Percentiles rank a stretch among this genome's conserved stretches.
Conservation (phyloP, 1,140 invertebrate genomes). For the Lucilia sericata region DNA sequence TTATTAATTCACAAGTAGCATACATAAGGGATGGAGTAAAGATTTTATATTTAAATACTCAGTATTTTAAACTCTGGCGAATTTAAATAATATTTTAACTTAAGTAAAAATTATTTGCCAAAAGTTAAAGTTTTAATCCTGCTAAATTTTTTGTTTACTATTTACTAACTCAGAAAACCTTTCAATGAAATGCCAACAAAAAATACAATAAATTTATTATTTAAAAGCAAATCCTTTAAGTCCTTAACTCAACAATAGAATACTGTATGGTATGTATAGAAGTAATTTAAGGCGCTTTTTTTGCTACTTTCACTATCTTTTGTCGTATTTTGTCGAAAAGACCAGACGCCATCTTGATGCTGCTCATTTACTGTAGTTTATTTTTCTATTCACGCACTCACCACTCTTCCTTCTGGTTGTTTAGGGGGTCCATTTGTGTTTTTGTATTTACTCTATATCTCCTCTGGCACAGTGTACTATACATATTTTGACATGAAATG, state of each 20-base stretch:
- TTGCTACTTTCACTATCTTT: not conserved
- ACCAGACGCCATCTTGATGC: constrained; percentile 13
- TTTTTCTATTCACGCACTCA: not conserved
- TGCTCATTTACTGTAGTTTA: not conserved
- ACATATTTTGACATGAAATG: not conserved
- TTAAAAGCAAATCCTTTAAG: not conserved
- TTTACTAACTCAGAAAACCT: too few relatives aligned
- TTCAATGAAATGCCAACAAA: not conserved
- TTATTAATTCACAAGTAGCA: not conserved
- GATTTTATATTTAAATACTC: too few relatives aligned
- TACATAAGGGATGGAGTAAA: not conserved
- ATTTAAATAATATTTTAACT: too few relatives aligned
- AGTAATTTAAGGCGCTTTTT: not conserved
- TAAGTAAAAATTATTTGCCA: too few relatives aligned
- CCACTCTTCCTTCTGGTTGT: not conserved
- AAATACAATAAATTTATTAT: not conserved
- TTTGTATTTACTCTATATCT: not conserved
- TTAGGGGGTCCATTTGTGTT: not conserved
- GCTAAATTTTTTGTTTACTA: too few relatives aligned
- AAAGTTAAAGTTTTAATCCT: too few relatives aligned
- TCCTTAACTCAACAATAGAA: not conserved
- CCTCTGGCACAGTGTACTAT: not conserved
- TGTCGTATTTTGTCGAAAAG: not conserved
- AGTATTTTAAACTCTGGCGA: too few relatives aligned
- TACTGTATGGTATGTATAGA: not conserved